Conservation (phyloP, 2,888 invertebrate species). For the Chymomyza fuscimana region DNA sequence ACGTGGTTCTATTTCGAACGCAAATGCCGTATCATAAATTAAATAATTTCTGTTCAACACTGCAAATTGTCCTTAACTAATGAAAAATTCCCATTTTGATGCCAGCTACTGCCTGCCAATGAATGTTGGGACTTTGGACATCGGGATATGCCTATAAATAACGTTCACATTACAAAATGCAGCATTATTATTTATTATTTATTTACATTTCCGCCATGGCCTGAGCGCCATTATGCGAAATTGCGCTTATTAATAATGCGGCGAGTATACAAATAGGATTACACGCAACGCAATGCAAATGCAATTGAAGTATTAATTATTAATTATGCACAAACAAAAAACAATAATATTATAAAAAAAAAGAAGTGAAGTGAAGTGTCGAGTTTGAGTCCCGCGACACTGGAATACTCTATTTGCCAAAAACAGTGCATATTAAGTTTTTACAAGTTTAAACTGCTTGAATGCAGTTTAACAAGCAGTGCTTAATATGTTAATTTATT, state of each 20-base stretch:
- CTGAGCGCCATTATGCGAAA: slow-evolving; percentile 50
- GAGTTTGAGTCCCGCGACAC: no score
- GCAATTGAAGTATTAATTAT: slow-evolving; percentile 42
- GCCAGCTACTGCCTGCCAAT: not conserved
- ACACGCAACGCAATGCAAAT: slow-evolving; percentile 33
- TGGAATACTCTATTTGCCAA: no score
- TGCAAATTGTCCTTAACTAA: slow-evolving; percentile 32
- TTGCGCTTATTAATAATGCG: slow-evolving; percentile 55
- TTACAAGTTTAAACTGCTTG: no score
- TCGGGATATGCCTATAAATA: slow-evolving; percentile 12
- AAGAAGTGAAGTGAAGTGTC: not conserved
- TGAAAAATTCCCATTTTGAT: slow-evolving; percentile 29
- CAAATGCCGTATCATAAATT: not conserved
- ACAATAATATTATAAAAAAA: not conserved
- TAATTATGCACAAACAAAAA: slow-evolving; percentile 38
- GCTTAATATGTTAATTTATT: no score
- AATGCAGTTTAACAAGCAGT: no score
- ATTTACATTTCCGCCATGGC: slow-evolving; percentile 60
- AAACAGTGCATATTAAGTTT: no score
- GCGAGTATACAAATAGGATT: slow-evolving; percentile 64
- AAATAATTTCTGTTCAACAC: slow-evolving; percentile 10
- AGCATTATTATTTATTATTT: slow-evolving; percentile 53
- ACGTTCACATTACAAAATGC: slow-evolving; percentile 28
- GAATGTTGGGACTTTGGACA: not conserved
- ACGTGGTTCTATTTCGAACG: slow-evolving; percentile 23